These are phyloP conservation scores for Caenorhabditis tropicalis DNA, from an alignment of 1,140 invertebrate genomes.

Conservation along the genomic window DNA sequence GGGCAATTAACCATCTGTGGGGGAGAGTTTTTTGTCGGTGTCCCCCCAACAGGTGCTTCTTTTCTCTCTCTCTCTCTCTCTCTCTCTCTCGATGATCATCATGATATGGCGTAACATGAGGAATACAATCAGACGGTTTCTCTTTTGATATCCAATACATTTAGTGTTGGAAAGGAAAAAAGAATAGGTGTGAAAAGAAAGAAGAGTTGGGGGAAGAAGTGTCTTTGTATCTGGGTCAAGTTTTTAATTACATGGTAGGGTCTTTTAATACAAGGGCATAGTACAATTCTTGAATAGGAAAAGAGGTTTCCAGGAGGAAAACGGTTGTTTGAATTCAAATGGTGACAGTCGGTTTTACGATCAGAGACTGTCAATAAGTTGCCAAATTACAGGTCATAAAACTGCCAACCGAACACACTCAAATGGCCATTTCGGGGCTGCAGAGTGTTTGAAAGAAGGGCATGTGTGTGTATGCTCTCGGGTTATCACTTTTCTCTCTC, in stretches of 20 bases:
- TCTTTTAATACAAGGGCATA: no score
- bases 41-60: constrained; percentile 17
- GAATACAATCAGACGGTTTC: neutral
- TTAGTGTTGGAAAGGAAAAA: neutral
- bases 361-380: neutral
- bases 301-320: neutral
- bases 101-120: constrained; percentile 21
- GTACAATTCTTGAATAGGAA: no score
- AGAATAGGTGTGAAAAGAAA: no score
- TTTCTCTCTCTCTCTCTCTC: neutral
- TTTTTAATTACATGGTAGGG: no score
- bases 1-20: neutral
- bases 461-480: neutral
- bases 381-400: constrained; percentile 9
- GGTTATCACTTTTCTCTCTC: neutral
- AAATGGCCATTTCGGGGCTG: neutral
- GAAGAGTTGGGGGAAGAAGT: no score
- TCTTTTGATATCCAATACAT: neutral
- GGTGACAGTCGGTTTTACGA: constrained; percentile 2
- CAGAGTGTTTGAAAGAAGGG: neutral
- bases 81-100: no score
- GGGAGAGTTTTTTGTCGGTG: neutral
- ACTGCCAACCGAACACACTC: constrained; percentile 21
- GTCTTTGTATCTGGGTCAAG: no score
- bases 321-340: neutral